Conservation (phyloP, 2,888 invertebrate genomes). For the Synanthedon myopaeformis region DNA sequence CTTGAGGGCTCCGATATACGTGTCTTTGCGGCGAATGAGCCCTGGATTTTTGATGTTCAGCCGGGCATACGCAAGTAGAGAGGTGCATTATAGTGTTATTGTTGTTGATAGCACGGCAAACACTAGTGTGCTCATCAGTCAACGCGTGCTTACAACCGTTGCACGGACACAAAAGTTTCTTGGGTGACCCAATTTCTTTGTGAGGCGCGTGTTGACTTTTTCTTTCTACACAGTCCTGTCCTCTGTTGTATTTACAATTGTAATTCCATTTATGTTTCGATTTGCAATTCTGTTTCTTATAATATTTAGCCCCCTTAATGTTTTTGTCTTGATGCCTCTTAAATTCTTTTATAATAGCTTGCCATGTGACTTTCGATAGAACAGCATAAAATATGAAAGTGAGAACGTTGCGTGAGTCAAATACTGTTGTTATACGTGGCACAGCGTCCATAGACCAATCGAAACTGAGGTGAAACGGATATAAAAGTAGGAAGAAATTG, state of each 20-base stretch:
- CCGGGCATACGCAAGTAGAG: constrained; percentile 57
- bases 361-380: constrained; percentile 52
- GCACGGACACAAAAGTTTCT: constrained; percentile 67
- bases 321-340: constrained; percentile 40
- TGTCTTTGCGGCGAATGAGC: constrained; percentile 31
- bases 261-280: constrained; percentile 57
- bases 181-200: constrained; percentile 47
- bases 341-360: constrained; percentile 44
- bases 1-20: constrained; percentile 50
- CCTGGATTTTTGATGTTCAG: constrained; percentile 35
- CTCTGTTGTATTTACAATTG: constrained; percentile 49
- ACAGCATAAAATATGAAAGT: constrained; percentile 80
- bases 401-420: constrained; percentile 84
- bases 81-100: constrained; percentile 73
- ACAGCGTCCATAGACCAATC: constrained; percentile 99
- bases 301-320: constrained; percentile 42
- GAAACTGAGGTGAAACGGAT: constrained; percentile 90
- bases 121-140: constrained; percentile 75
- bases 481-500: constrained; percentile 88
- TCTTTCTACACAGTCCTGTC: constrained; percentile 50
- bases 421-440: constrained; percentile 81
- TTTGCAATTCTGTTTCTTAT: constrained; percentile 53
- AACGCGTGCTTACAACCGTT: constrained; percentile 77
- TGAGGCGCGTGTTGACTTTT: constrained; percentile 46
- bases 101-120: constrained; percentile 79